Evolutionary conservation across 2,888 invertebrate genomes (phyloP).

Genomic region (Drosophila tanythrix): DNA sequence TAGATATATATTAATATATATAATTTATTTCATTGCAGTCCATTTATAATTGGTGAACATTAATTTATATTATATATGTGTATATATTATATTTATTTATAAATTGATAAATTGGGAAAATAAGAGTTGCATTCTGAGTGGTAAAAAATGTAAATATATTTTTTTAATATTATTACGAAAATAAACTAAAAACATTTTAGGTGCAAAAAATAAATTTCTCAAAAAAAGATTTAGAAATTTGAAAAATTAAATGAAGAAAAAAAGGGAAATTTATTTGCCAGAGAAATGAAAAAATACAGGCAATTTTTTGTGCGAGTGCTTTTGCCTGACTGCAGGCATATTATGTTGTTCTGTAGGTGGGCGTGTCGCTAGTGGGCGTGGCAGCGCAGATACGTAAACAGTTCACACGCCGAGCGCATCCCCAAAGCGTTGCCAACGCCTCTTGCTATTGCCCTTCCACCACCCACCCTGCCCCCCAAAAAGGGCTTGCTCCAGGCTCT

Average conservation of each 20-base stretch:
- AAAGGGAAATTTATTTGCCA: neutral
- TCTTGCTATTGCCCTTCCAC: neutral
- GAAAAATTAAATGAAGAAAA: neutral
- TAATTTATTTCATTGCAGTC: neutral
- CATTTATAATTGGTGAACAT: too few relatives aligned
- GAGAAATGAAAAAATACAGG: neutral
- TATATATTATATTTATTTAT: too few relatives aligned
- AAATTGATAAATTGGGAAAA: neutral
- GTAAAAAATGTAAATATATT: neutral
- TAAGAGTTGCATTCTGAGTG: neutral
- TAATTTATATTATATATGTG: too few relatives aligned
- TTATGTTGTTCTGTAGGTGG: conserved; percentile 14
- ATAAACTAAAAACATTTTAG: neutral
- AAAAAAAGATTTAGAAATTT: neutral
- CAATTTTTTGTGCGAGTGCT: neutral
- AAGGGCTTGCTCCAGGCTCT: conserved; percentile 3
- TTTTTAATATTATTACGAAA: neutral
- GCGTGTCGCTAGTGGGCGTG: conserved; percentile 59
- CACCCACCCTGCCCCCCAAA: neutral
- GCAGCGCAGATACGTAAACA: conserved; percentile 58
- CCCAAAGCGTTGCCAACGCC: conserved; percentile 72
- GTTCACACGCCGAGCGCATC: conserved; percentile 73
- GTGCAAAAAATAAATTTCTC: too few relatives aligned
- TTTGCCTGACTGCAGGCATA: conserved; percentile 32
- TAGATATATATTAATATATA: neutral